Conservation (phyloP, 92 coral and sea anemone species). For the Porites divaricata region DNA sequence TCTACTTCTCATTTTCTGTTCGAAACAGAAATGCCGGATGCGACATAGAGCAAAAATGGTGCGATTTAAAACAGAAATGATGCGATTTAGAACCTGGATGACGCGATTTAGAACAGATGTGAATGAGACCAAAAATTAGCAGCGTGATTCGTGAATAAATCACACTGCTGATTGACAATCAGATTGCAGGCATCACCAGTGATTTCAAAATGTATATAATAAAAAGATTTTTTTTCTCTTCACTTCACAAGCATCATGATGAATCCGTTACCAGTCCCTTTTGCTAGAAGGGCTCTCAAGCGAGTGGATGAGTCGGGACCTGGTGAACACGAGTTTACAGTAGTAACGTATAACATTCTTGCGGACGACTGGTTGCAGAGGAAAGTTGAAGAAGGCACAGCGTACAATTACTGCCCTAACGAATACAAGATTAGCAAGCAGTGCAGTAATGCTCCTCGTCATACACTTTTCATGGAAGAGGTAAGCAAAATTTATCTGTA, state of each 20-base stretch:
- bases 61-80: too few relatives aligned
- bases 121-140: too few relatives aligned
- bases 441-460: constrained; percentile 56
- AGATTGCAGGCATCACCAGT: neutral
- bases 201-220: too few relatives aligned
- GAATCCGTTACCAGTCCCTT: constrained; percentile 8
- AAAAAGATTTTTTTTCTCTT: neutral
- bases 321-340: constrained; percentile 47
- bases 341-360: constrained; percentile 78
- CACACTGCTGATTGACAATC: neutral
- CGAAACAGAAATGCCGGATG: too few relatives aligned
- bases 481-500: constrained; percentile 19
- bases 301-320: neutral
- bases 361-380: constrained; percentile 45
- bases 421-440: constrained; percentile 41
- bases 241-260: neutral
- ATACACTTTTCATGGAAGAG: constrained; percentile 73
- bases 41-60: too few relatives aligned
- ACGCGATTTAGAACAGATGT: too few relatives aligned
- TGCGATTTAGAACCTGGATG: too few relatives aligned
- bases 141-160: too few relatives aligned
- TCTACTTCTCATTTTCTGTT: too few relatives aligned
- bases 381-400: neutral
- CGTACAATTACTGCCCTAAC: constrained; percentile 51
- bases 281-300: constrained; percentile 20